Conservation (phyloP, 1,140 invertebrate genomes). For the Varroa destructor region DNA sequence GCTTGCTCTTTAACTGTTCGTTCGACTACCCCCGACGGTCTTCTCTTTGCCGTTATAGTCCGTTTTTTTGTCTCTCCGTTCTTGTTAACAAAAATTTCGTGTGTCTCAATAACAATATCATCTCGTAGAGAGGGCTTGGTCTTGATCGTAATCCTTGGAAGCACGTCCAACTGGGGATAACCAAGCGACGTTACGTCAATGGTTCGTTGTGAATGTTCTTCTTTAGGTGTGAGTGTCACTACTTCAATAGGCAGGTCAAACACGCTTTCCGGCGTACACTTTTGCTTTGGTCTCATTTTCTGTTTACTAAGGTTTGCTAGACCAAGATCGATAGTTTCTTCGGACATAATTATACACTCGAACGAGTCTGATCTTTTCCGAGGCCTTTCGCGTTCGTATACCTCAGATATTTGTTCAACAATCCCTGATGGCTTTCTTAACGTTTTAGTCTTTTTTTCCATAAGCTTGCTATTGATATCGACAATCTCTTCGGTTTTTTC, state of each 20-base stretch:
- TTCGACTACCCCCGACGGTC: neutral
- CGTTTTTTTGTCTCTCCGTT: neutral
- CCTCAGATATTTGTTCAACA: neutral
- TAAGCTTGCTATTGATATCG: neutral
- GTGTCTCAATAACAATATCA: neutral
- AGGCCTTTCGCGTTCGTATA: neutral
- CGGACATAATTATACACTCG: neutral
- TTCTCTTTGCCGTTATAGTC: neutral
- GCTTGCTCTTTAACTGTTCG: neutral
- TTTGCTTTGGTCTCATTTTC: constrained; percentile 12
- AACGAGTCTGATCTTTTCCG: neutral
- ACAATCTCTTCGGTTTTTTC: neutral
- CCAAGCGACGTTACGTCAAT: neutral
- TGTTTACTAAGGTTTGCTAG: neutral
- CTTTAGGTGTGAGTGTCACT: neutral
- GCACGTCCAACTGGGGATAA: neutral
- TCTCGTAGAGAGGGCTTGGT: neutral
- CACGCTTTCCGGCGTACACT: neutral
- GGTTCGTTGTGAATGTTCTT: neutral
- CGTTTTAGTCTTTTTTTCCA: neutral
- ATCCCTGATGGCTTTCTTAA: neutral
- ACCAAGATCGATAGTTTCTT: neutral
- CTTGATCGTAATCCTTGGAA: neutral
- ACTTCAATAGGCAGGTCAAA: neutral
- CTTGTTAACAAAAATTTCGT: neutral